Conservation (phyloP, 2,888 invertebrate genomes). For the Calameuta pallipes region DNA sequence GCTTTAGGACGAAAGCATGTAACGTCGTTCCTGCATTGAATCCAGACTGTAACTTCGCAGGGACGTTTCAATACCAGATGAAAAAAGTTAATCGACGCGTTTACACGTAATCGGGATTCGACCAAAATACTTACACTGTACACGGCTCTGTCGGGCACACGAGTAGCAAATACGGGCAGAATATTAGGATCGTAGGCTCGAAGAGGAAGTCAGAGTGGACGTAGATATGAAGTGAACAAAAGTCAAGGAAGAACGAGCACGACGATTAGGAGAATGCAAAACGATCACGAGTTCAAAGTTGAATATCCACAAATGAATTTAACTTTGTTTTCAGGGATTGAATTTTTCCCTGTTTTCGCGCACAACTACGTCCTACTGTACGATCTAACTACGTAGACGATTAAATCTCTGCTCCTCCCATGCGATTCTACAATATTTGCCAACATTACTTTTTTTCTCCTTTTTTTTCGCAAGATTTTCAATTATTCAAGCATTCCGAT, state of each 20-base stretch:
- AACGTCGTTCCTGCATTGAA: not conserved
- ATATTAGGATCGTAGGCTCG: not conserved
- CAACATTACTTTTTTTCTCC: constrained; percentile 21
- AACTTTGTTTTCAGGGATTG: not conserved
- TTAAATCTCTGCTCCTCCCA: not conserved
- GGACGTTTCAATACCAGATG: not conserved
- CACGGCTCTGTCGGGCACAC: not conserved
- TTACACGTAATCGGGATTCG: not conserved
- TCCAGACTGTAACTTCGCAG: not conserved
- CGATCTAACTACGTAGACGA: not conserved
- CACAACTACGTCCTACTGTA: not conserved
- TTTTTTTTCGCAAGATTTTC: constrained; percentile 1
- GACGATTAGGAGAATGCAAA: not conserved
- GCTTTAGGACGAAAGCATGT: constrained; percentile 60
- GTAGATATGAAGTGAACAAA: too few species aligned
- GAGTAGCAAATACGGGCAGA: not conserved
- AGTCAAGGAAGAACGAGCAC: not conserved
- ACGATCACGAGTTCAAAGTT: not conserved
- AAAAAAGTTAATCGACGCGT: not conserved
- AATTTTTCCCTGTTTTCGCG: not conserved
- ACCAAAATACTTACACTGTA: not conserved
- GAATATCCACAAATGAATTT: not conserved
- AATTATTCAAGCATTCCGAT: constrained; percentile 28
- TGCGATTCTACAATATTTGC: constrained; percentile 18
- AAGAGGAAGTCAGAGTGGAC: not conserved